These are phyloP conservation scores for Platanista minor DNA, from an alignment of 2,113 vertebrate genomes.

Conservation along the genomic window DNA sequence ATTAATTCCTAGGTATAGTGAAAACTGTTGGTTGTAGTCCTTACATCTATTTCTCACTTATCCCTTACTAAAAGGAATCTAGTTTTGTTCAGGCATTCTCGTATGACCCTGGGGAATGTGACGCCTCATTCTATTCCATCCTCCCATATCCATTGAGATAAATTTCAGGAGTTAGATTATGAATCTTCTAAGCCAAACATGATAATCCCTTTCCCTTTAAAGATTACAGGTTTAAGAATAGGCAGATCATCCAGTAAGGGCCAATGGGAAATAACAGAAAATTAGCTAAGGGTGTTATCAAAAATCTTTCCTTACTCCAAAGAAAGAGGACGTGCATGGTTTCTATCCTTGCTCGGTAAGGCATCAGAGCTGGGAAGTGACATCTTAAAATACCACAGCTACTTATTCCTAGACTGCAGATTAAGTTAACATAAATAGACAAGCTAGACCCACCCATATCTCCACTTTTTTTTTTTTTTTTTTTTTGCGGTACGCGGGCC, in stretches of 20 bases:
- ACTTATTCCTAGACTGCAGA: neutral
- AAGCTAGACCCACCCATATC: rapidly evolving
- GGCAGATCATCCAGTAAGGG: neutral
- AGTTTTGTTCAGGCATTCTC: neutral
- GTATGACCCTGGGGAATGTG: neutral
- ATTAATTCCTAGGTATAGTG: neutral
- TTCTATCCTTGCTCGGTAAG: neutral
- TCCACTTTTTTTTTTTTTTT: neutral
- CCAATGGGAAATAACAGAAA: neutral
- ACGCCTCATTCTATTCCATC: neutral
- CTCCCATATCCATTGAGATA: neutral
- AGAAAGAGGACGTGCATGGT: neutral
- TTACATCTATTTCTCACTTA: neutral
- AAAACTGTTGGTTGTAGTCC: neutral
- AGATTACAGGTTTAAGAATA: neutral
- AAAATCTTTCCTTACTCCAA: neutral
- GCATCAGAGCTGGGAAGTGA: no score
- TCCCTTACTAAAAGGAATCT: neutral
- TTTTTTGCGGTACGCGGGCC: no score
- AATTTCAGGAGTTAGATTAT: neutral
- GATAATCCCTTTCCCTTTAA: neutral
- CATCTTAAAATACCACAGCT: neutral
- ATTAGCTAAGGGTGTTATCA: neutral
- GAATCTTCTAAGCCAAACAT: neutral
- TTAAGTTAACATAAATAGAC: neutral